Evolutionary conservation across 1,140 invertebrate species (phyloP).

Genomic region (Penaeus chinensis): DNA sequence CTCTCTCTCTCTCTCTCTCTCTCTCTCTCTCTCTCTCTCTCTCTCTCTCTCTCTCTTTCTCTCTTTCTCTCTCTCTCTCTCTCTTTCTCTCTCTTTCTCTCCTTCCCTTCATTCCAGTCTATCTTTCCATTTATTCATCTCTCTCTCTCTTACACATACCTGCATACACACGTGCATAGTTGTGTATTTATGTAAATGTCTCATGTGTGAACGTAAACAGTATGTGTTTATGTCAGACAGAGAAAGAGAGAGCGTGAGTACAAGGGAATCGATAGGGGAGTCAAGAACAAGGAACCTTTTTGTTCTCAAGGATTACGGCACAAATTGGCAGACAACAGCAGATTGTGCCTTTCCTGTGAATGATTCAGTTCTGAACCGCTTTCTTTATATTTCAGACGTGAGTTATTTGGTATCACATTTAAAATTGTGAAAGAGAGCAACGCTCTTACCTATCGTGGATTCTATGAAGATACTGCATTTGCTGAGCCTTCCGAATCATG

Average conservation of each 20-base stretch:
- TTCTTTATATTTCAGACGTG: too few species aligned
- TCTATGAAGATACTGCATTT: too few species aligned
- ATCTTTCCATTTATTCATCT: neutral
- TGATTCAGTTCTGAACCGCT: too few species aligned
- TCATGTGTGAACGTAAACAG: neutral
- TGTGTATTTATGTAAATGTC: neutral
- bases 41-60: too few species aligned
- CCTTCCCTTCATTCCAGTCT: neutral
- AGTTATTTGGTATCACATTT: too few species aligned
- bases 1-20: neutral
- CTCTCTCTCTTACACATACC: neutral
- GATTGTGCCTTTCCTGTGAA: too few species aligned
- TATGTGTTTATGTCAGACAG: neutral
- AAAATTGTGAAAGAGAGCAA: too few species aligned
- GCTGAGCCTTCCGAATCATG: too few species aligned
- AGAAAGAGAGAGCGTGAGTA: neutral
- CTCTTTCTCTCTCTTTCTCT: neutral
- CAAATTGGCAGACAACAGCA: too few species aligned
- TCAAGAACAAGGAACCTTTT: neutral
- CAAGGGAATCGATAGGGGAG: slow-evolving; percentile 1
- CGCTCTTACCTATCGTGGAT: too few species aligned
- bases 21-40: too few species aligned
- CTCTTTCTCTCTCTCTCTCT: neutral
- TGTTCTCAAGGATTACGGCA: neutral
- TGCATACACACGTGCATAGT: neutral